Evolutionary conservation across 1,140 invertebrate species (phyloP), one percentile per base, ranked within the genome.

Genomic region (Hycleus cichorii): DNA sequence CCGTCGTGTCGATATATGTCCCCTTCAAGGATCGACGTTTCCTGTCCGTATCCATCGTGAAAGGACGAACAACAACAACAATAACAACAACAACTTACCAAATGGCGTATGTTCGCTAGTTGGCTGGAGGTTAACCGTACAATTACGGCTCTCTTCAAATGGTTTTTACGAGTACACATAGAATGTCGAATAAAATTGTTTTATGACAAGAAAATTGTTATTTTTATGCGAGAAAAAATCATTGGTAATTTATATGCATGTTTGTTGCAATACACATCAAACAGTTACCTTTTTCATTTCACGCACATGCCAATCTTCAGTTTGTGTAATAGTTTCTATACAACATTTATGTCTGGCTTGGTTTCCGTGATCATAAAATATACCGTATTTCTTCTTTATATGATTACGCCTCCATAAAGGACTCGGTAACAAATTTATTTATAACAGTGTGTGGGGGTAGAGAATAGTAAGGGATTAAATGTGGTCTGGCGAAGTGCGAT

Each of bases 321-420:
- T 60, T 39, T 9, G 9, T 45, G 50, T 57, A 59, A 60, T 51
- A 49, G 54, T 52, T 60, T 51, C 53, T 54, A 48, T 57, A 53
- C 48, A 57, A 57, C 57, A 64, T 64, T 64, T 64, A 62, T 60
- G 60, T 52, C 50, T 56, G 39, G 43, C 39, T 53, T 47, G 57
- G 61, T 65, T 65, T 60, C 62, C 50, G 59, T 60, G 59, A 66
- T 58, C 62, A 56, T 64, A 64, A 64, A 64, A 61, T 64, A 58
- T 62, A 62, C 52, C 62, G 62, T 66, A 66, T 64, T 66, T 66
- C 64, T 66, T 64, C 62, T 66, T 66, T 66, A 66, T 66, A 66
- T 66, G 64, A 66, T 66, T 64, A 66, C 64, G 59, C 57, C 57
- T 55, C 59, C 49, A 66, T 64, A 66, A 66, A 66, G 55, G 59